Conservation (phyloP, 2,113 vertebrate species). For the Salvelinus namaycush region DNA sequence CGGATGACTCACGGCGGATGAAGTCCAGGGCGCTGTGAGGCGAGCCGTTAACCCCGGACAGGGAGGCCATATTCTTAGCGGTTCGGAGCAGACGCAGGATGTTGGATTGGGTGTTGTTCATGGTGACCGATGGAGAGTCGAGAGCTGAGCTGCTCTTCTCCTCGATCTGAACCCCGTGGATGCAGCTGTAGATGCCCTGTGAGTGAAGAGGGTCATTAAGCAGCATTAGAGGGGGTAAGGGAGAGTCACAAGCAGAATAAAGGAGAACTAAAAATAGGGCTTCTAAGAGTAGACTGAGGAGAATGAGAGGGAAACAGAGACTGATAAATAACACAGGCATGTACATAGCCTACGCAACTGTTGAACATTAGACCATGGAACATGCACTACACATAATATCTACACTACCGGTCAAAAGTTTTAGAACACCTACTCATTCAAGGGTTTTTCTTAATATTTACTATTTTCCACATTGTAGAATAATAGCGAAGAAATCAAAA, state of each 20-base stretch:
- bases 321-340: too few relatives aligned
- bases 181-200: slow-evolving; percentile 98
- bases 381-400: too few relatives aligned
- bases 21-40: slow-evolving; percentile 97
- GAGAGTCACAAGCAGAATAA: neutral
- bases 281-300: neutral
- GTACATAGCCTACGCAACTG: too few relatives aligned
- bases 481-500: too few relatives aligned
- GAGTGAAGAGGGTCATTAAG: slow-evolving; percentile 10
- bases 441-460: too few relatives aligned
- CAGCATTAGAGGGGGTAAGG: neutral
- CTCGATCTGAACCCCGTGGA: slow-evolving; percentile 95
- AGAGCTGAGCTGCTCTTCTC: slow-evolving; percentile 89
- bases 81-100: slow-evolving; percentile 95
- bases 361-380: too few relatives aligned
- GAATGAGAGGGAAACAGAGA: neutral
- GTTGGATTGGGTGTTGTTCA: slow-evolving; percentile 99
- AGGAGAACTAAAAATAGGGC: too few relatives aligned
- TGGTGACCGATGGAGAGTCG: slow-evolving; percentile 93
- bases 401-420: too few relatives aligned
- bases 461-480: too few relatives aligned
- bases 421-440: too few relatives aligned
- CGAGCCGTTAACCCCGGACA: slow-evolving; percentile 94
- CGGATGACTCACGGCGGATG: slow-evolving; percentile 91
- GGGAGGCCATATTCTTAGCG: slow-evolving; percentile 97